A percentile compares a stretch with the other conserved stretches of the same genome.
phyloP scores from a whole-genome alignment of 2,888 invertebrate genomes.

The Drosophila putrida region DNA sequence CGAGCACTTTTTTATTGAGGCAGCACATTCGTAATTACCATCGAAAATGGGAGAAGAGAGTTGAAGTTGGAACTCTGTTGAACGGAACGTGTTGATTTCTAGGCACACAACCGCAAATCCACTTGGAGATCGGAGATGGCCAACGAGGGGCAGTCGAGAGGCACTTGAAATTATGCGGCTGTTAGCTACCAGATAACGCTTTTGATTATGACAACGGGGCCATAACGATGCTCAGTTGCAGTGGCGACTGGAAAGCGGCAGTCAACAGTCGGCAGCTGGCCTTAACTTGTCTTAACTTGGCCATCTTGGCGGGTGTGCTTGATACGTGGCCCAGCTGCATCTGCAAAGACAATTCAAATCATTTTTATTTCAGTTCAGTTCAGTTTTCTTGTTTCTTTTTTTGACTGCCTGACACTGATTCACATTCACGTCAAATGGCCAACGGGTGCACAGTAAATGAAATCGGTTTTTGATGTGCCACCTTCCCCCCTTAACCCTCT shows the following conservation, averaged over 20 bases:
- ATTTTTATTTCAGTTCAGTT: constrained; percentile 31
- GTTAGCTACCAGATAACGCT: constrained; percentile 83
- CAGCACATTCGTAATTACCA: constrained; percentile 74
- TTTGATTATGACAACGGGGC: constrained; percentile 77
- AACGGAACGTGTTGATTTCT: constrained; percentile 68
- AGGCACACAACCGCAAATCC: constrained; percentile 76
- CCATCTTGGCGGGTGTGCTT: constrained; percentile 57
- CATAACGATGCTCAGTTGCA: constrained; percentile 40
- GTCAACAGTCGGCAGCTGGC: constrained; percentile 14
- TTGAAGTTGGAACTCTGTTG: constrained; percentile 3
- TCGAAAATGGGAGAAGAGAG: constrained; percentile 17
- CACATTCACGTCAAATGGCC: constrained; percentile 65
- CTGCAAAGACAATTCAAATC: constrained; percentile 66
- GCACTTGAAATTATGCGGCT: constrained; percentile 80
- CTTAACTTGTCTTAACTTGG: constrained; percentile 40
- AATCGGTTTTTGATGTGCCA: constrained; percentile 68
- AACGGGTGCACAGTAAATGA: constrained; percentile 63
- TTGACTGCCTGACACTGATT: constrained; percentile 60
- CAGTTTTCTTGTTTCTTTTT: constrained; percentile 3
- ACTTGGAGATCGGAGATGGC: constrained; percentile 66
- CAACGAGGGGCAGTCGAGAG: constrained; percentile 53
- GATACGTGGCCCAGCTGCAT: constrained; percentile 44
- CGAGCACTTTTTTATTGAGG: constrained; percentile 50
- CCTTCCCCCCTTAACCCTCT: constrained; percentile 4
- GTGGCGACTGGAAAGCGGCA: constrained; percentile 45